Evolutionary conservation across 2,888 invertebrate genomes (phyloP).

Genomic region (Aporophyla nigra): DNA sequence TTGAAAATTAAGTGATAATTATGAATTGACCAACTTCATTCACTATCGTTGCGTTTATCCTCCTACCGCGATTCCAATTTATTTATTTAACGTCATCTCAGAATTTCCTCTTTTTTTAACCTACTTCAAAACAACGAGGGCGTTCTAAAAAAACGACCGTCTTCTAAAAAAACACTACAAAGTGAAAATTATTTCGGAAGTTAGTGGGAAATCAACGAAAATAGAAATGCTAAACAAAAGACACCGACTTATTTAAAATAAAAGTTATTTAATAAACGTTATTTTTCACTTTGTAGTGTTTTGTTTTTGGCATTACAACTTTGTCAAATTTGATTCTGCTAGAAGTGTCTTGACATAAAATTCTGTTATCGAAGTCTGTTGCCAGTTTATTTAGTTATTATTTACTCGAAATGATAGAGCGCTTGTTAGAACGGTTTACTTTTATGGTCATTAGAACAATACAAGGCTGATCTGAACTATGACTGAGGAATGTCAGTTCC

Average conservation of each 20-base stretch:
- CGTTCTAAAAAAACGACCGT: too few species aligned
- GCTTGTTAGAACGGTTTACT: conserved; percentile 11
- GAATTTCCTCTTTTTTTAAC: background rate
- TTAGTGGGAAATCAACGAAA: too few species aligned
- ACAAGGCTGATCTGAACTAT: conserved; percentile 10
- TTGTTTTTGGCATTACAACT: too few species aligned
- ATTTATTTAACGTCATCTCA: background rate
- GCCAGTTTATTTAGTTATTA: background rate
- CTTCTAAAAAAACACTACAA: too few species aligned
- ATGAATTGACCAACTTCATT: background rate
- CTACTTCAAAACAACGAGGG: too few species aligned
- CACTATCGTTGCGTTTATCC: background rate
- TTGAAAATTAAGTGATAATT: background rate
- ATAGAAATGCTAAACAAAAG: too few species aligned
- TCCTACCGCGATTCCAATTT: background rate
- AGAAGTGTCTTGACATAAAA: background rate
- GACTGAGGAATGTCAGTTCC: conserved; percentile 8
- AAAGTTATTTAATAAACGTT: too few species aligned
- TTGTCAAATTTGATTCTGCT: too few species aligned
- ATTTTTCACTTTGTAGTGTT: too few species aligned
- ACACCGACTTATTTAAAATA: too few species aligned
- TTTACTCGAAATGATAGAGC: background rate
- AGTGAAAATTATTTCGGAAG: too few species aligned
- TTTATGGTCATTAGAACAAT: conserved; percentile 10
- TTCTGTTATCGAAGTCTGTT: background rate